phyloP scores from a whole-genome alignment of 2,888 invertebrate species.

The Polydrusus tereticollis region DNA sequence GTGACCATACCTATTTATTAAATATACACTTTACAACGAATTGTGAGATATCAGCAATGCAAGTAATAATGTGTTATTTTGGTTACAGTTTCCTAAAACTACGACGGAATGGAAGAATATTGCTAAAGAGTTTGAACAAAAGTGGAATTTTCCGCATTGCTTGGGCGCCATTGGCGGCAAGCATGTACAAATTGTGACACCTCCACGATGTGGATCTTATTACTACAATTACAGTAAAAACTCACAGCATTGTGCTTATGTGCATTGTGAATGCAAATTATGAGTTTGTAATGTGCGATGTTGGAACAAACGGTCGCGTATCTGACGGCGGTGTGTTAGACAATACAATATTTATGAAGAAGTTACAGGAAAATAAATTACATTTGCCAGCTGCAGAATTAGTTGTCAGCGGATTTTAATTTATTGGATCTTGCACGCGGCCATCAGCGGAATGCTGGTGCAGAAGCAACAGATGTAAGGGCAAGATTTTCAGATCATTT shows the following conservation, averaged over 20 bases:
- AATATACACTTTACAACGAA: neutral
- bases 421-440: no score
- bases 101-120: conserved; percentile 15
- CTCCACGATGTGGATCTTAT: conserved; percentile 19
- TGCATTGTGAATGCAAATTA: conserved; percentile 31
- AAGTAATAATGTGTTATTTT: neutral
- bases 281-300: conserved; percentile 23
- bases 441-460: no score
- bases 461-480: no score
- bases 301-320: conserved; percentile 17
- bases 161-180: conserved; percentile 26
- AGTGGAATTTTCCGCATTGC: conserved; percentile 31
- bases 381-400: conserved; percentile 10
- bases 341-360: conserved; percentile 15
- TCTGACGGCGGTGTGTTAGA: conserved; percentile 22
- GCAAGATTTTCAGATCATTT: no score
- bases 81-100: conserved; percentile 11
- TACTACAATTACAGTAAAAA: conserved; percentile 27
- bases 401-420: neutral
- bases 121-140: conserved; percentile 11
- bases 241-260: conserved; percentile 29
- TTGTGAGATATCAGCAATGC: neutral
- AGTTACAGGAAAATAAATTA: conserved; percentile 23
- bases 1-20: no score
- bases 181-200: conserved; percentile 21